Percentiles rank a stretch among this genome's conserved stretches.
Evolutionary conservation across 2,113 vertebrate genomes (phyloP).

Genomic region (Cyanoderma ruficeps): DNA sequence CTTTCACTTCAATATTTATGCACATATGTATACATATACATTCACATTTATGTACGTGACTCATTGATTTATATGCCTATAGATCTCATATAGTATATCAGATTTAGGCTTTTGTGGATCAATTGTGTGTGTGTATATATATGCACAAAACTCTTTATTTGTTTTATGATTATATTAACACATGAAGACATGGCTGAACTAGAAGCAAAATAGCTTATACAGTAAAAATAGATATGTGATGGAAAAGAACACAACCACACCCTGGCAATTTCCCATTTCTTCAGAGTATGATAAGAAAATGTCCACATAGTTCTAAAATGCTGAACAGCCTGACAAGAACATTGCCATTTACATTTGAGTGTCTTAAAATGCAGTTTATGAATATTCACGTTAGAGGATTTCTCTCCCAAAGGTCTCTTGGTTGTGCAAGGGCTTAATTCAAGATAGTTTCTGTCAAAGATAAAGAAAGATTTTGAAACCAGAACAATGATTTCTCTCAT

Average conservation of each 20-base stretch:
- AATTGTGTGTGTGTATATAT: fast-evolving
- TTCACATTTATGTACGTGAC: neutral
- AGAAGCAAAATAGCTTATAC: neutral
- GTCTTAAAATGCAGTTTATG: neutral
- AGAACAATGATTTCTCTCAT: neutral
- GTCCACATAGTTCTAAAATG: neutral
- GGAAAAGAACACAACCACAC: neutral
- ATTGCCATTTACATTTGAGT: neutral
- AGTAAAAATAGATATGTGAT: neutral
- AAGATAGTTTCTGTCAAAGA: neutral
- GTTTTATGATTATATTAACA: neutral
- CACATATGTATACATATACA: no score
- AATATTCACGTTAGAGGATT: neutral
- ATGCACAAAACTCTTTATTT: neutral
- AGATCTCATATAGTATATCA: neutral
- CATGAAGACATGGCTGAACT: neutral
- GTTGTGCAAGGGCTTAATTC: neutral
- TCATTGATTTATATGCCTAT: neutral
- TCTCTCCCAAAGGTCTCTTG: neutral
- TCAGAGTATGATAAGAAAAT: neutral
- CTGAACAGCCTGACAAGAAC: neutral
- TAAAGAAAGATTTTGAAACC: neutral
- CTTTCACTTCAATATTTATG: neutral
- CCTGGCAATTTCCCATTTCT: neutral
- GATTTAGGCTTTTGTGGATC: neutral